These are phyloP conservation scores for Thamnaconus septentrionalis DNA, from an alignment of 2,113 vertebrate genomes.

Conservation along the genomic window DNA sequence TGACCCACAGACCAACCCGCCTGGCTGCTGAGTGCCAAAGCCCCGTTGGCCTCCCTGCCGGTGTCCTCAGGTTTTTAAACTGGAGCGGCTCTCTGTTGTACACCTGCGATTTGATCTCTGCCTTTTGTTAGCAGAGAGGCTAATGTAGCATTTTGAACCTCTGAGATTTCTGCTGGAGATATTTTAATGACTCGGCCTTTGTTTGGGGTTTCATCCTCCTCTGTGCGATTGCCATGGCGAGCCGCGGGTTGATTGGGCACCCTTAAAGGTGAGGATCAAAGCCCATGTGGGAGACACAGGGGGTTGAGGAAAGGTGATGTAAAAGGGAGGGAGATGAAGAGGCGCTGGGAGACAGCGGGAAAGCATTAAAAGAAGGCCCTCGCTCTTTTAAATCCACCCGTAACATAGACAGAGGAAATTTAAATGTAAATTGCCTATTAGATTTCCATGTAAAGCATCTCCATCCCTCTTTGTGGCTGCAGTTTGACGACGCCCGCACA, in stretches of 20 bases:
- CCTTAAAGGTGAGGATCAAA: conserved; percentile 72
- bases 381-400: conserved; percentile 72
- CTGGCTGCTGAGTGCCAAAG: conserved; percentile 27
- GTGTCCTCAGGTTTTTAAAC: conserved; percentile 42
- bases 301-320: conserved; percentile 53
- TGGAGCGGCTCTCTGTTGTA: conserved; percentile 43
- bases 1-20: conserved; percentile 46
- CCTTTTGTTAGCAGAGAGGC: conserved; percentile 55
- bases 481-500: conserved; percentile 39
- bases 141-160: conserved; percentile 60
- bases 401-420: conserved; percentile 73
- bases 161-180: conserved; percentile 70
- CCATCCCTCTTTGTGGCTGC: conserved; percentile 61
- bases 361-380: conserved; percentile 64
- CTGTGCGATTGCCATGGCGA: conserved; percentile 52
- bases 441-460: conserved; percentile 72
- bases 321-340: conserved; percentile 60
- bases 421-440: conserved; percentile 81
- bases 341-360: conserved; percentile 56
- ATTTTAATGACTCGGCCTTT: conserved; percentile 79
- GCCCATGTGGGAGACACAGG: conserved; percentile 56
- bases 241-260: conserved; percentile 60
- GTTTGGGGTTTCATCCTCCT: conserved; percentile 66
- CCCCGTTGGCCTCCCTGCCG: conserved; percentile 39
- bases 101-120: conserved; percentile 68